Evolutionary conservation across 2,888 invertebrate species (phyloP), one percentile per base, ranked within the genome.

Genomic region (Cecidostiba fungosa): DNA sequence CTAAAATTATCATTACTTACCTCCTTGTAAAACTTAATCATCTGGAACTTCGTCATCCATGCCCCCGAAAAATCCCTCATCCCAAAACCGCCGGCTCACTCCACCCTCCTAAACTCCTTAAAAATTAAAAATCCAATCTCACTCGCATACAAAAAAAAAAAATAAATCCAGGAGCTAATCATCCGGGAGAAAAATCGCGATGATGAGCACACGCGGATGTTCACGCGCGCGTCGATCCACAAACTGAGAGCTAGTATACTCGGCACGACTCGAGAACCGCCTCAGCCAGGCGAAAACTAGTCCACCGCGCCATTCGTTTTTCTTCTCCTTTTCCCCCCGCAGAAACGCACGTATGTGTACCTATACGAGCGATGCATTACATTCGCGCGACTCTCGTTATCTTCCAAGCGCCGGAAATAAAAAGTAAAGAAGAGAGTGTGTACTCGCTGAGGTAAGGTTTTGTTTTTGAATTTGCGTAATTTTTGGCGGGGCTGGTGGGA

Each of bases 21-120:
- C 81, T 81, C 50, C 73, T 73, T 84, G 54, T 84, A 86, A 73
- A 80, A 84, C 73, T 86, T 86, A 72, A 86, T 81, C 84, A 86
- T 84, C 16, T 84, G 84, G 12, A 86, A 74, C 54, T 69, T 84
- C n/a, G 26, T 29, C 16, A 77, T 70, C 43, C 85, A 82, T 29
- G 54, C 29, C n/a, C 23, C 19, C 47, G 32, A 54, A 39, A 82
- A 36, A 54, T 82, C 16, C 54, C 81, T 36, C 85, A 85, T 82
- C 23, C 70, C 82, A 36, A 76, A 36, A n/a, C 4, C 3, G 66
- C 29, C 70, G 8, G 36, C 79, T 23, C 54, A n/a, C 23, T n/a
- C 66, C 4, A 19, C 16, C 62, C 39, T 26, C 54, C 32, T 32
- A 32, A 16, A 10, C 26, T 54, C 39, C 14, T 0, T 0, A 39